Conservation (phyloP, 2,113 vertebrate genomes). For the Artemisiospiza belli region DNA sequence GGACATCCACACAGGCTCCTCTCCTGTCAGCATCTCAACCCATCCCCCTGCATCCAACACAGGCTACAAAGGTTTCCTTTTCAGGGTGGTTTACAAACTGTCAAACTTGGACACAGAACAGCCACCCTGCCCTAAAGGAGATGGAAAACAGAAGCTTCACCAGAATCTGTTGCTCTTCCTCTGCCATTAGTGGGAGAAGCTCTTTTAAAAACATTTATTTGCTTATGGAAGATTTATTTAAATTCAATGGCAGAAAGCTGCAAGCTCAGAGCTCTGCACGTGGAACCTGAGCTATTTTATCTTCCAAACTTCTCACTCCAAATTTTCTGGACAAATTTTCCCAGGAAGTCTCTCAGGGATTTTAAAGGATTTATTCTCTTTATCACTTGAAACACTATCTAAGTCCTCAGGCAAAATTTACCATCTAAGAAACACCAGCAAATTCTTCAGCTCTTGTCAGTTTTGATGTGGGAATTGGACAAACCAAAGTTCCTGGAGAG, state of each 20-base stretch:
- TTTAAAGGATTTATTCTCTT: neutral
- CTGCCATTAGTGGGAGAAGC: neutral
- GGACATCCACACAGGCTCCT: neutral
- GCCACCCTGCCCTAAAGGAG: neutral
- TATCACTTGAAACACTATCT: neutral
- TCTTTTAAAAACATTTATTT: neutral
- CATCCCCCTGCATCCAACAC: neutral
- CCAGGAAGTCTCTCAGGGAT: neutral
- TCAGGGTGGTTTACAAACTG: conserved; percentile 24
- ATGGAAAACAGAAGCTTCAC: conserved; percentile 3
- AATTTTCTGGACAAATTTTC: neutral
- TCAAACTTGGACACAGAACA: conserved; percentile 25
- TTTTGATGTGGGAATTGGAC: conserved; percentile 9
- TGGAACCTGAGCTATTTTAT: neutral
- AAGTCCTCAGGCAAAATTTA: neutral
- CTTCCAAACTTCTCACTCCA: neutral
- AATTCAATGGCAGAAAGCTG: neutral
- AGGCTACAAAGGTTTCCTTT: conserved; percentile 28
- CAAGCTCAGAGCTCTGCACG: neutral
- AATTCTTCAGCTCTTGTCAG: neutral
- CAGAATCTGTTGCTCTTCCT: neutral
- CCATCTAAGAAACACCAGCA: neutral
- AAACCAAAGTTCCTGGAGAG: neutral
- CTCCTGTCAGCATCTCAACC: neutral
- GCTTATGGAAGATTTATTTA: neutral